Percentiles rank a stretch among this genome's conserved stretches.
phyloP scores from a whole-genome alignment of 92 coral and sea anemone genomes.

The Pocillopora meandrina region DNA sequence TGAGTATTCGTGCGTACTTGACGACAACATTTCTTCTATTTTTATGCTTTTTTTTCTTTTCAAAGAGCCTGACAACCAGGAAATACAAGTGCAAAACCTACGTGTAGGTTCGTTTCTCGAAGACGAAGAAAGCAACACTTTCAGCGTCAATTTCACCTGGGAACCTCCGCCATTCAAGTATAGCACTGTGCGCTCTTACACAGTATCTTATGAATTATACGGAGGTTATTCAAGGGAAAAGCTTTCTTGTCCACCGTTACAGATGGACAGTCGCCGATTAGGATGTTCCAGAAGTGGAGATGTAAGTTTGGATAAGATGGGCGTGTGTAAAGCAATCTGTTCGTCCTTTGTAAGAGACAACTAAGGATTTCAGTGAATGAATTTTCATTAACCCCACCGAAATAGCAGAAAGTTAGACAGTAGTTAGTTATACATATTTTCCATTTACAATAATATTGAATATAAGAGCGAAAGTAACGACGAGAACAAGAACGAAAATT shows the following conservation, averaged over 20 bases:
- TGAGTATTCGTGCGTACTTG: no score
- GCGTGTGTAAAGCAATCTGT: no score
- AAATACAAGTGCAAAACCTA: constrained; percentile 8
- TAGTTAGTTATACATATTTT: no score
- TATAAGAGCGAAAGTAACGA: no score
- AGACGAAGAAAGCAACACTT: constrained; percentile 3
- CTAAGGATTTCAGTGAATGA: no score
- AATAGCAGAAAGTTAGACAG: no score
- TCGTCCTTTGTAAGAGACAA: no score
- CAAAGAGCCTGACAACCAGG: not conserved
- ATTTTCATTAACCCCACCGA: no score
- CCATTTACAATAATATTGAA: no score
- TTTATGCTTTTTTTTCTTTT: not conserved
- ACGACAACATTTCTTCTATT: not conserved
- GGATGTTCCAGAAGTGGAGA: constrained; percentile 4
- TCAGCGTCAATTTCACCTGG: constrained; percentile 27
- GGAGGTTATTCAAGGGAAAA: constrained; percentile 5
- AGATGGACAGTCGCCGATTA: no score
- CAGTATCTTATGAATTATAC: constrained; percentile 4
- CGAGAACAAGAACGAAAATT: no score
- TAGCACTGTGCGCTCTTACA: not conserved
- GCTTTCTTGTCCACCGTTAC: constrained; percentile 2
- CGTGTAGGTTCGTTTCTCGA: not conserved
- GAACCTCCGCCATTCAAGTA: constrained; percentile 1
- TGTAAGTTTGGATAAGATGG: not conserved